A percentile compares a stretch with the other conserved stretches of the same genome.
Conservation (phyloP, 1,140 invertebrate species). For the Cataglyphis hispanica region DNA sequence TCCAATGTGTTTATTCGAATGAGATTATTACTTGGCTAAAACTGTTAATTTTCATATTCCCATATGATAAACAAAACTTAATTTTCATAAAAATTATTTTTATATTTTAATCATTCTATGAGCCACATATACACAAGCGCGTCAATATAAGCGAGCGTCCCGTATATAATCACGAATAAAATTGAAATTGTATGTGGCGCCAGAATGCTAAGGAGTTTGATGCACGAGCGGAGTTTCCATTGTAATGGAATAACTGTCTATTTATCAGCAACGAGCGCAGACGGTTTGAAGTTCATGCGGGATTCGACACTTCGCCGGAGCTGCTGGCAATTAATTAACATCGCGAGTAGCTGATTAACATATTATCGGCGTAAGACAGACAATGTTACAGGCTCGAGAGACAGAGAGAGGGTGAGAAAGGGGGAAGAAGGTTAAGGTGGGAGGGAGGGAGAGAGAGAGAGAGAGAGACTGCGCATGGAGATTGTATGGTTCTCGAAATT, state of each 20-base stretch:
- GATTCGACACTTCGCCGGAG: constrained; percentile 65
- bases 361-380: constrained; percentile 80
- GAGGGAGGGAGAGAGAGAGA: not conserved
- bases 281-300: constrained; percentile 64
- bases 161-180: not conserved
- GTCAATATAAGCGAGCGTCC: not conserved
- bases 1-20: not conserved
- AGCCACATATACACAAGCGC: not conserved
- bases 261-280: constrained; percentile 50
- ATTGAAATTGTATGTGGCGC: constrained; percentile 10
- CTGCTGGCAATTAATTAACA: constrained; percentile 79
- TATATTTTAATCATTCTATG: not conserved
- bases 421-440: not conserved
- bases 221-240: constrained; percentile 48
- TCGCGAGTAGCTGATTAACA: constrained; percentile 79
- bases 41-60: not conserved
- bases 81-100: not conserved
- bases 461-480: constrained; percentile 25
- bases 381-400: constrained; percentile 38
- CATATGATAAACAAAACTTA: not conserved
- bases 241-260: constrained; percentile 62
- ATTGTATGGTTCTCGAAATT: constrained; percentile 54
- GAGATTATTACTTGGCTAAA: not conserved
- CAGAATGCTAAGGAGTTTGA: constrained; percentile 44
- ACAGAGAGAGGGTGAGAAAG: constrained; percentile 1